phyloP scores from a whole-genome alignment of 2,888 invertebrate genomes.

The Hemithea aestivaria region DNA sequence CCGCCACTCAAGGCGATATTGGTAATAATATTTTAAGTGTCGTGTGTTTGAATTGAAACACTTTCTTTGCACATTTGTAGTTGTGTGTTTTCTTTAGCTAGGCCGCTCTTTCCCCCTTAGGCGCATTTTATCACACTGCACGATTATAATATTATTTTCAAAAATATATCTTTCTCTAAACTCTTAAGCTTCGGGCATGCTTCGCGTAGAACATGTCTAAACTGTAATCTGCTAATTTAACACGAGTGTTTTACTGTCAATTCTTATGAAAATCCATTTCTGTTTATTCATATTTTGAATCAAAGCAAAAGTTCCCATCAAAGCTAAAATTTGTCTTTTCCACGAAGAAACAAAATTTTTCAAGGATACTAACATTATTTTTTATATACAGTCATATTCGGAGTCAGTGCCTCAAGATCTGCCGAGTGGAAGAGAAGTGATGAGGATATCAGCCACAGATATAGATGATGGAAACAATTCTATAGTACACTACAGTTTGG shows the following conservation, averaged over 20 bases:
- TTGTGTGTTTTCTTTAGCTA: conserved; percentile 75
- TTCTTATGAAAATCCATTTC: too few species aligned
- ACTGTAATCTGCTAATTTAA: conserved; percentile 17
- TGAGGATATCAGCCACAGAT: conserved; percentile 95
- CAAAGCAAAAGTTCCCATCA: not conserved
- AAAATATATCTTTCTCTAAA: conserved; percentile 65
- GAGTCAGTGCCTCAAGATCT: conserved; percentile 92
- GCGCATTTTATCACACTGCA: conserved; percentile 77
- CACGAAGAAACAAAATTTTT: not conserved
- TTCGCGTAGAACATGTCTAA: conserved; percentile 68
- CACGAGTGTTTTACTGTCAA: conserved; percentile 6
- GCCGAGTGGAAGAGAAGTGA: conserved; percentile 84
- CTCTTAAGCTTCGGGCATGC: conserved; percentile 75
- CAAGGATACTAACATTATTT: conserved; percentile 24
- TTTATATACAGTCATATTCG: conserved; percentile 67
- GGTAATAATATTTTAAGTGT: conserved; percentile 69
- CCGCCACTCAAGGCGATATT: conserved; percentile 71
- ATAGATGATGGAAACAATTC: conserved; percentile 96
- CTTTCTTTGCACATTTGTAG: conserved; percentile 78
- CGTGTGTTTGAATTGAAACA: conserved; percentile 60
- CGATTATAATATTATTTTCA: conserved; percentile 75
- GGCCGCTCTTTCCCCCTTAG: conserved; percentile 74
- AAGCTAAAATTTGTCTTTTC: not conserved
- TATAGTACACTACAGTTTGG: conserved; percentile 85
- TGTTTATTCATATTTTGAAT: too few species aligned